These are phyloP conservation scores for Drosophila lowei DNA, from an alignment of 1,140 invertebrate genomes.

Conservation along the genomic window DNA sequence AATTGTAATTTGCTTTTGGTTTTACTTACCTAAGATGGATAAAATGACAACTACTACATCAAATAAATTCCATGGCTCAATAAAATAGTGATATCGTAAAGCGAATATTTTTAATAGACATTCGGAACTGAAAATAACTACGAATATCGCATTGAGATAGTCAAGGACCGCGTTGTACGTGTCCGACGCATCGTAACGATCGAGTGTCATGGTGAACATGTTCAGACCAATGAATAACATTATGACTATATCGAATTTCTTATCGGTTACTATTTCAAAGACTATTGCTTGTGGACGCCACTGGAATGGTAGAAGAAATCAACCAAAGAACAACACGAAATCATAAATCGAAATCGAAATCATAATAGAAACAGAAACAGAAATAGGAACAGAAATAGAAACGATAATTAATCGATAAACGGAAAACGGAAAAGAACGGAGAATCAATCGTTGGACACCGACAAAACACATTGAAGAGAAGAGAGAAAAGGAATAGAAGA, in stretches of 20 bases:
- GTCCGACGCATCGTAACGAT: constrained; percentile 95
- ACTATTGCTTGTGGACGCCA: constrained; percentile 97
- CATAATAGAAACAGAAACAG: background rate
- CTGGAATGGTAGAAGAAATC: constrained; percentile 85
- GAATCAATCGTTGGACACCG: constrained; percentile 41
- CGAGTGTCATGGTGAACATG: constrained; percentile 99
- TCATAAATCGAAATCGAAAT: background rate
- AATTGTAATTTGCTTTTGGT: constrained; percentile 53
- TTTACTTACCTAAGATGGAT: constrained; percentile 95
- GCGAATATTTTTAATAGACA: constrained; percentile 99
- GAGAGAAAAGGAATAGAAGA: constrained; percentile 80
- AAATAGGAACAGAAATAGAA: background rate
- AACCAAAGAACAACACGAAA: constrained; percentile 35
- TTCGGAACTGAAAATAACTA: constrained; percentile 98
- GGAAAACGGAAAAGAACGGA: constrained; percentile 7
- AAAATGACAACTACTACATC: constrained; percentile 99
- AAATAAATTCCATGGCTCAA: constrained; percentile 99
- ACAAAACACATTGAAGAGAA: constrained; percentile 64
- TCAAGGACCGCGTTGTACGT: constrained; percentile 93
- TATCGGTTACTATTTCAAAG: constrained; percentile 98
- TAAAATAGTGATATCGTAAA: constrained; percentile 98
- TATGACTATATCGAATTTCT: constrained; percentile 99
- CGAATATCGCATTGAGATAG: constrained; percentile 98
- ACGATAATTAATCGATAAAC: no score
- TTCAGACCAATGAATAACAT: constrained; percentile 99